Evolutionary conservation across 1,140 invertebrate species (phyloP).

Genomic region (Eurosta solidaginis): DNA sequence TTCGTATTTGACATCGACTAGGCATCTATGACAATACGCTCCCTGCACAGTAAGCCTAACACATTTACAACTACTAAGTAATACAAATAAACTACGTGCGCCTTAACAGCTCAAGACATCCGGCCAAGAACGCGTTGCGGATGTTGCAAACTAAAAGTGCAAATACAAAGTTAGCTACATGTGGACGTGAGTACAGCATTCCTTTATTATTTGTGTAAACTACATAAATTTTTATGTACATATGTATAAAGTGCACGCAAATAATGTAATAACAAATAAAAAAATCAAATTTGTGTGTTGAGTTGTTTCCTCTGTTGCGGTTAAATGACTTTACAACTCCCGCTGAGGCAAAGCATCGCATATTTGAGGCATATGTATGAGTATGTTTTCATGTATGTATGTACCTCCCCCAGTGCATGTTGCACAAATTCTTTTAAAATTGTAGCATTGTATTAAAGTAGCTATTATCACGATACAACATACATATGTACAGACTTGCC

Average conservation of each 20-base stretch:
- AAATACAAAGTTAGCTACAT: neutral
- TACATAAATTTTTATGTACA: neutral
- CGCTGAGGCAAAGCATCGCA: neutral
- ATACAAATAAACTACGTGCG: neutral
- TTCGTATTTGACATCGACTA: too few relatives aligned
- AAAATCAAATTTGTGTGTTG: neutral
- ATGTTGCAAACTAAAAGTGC: neutral
- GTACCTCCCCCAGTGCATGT: too few relatives aligned
- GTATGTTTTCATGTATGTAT: neutral
- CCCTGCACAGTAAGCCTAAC: too few relatives aligned
- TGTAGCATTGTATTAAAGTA: too few relatives aligned
- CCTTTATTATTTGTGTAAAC: too few relatives aligned
- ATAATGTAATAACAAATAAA: neutral
- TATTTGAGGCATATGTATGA: neutral
- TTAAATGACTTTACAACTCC: neutral
- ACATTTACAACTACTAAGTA: too few relatives aligned
- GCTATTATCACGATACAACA: too few relatives aligned
- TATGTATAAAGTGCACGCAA: neutral
- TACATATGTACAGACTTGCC: too few relatives aligned
- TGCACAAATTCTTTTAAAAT: too few relatives aligned
- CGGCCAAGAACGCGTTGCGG: neutral
- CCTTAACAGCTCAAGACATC: neutral
- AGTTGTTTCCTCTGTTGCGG: neutral
- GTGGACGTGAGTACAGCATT: too few relatives aligned
- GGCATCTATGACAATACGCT: too few relatives aligned